phyloP scores from a whole-genome alignment of 1,140 invertebrate species.

The Aricia agestis region DNA sequence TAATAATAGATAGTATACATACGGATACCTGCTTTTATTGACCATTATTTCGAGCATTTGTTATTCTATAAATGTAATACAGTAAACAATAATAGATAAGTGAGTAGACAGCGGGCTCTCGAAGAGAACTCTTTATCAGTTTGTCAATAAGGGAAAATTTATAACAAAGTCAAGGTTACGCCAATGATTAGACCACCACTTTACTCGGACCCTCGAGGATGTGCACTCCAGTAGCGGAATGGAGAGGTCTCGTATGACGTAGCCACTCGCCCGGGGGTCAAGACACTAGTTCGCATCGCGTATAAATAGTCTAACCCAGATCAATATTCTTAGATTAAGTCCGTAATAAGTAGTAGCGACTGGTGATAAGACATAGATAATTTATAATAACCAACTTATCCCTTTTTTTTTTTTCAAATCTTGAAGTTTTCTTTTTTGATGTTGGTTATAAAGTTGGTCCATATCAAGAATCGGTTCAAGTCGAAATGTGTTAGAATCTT shows the following conservation, averaged over 20 bases:
- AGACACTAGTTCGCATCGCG: not conserved
- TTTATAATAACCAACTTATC: no score
- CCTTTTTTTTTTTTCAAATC: no score
- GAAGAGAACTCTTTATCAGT: not conserved
- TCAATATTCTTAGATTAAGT: not conserved
- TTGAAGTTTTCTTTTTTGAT: not conserved
- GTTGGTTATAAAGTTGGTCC: not conserved
- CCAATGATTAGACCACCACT: constrained; percentile 4
- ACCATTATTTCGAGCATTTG: no score
- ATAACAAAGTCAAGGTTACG: constrained; percentile 4
- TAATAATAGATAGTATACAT: no score
- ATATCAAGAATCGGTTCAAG: not conserved
- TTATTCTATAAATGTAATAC: not conserved
- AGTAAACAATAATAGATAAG: not conserved
- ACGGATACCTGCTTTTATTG: no score
- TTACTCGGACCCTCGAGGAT: not conserved
- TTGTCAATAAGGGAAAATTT: constrained; percentile 14
- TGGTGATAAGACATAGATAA: not conserved
- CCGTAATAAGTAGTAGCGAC: not conserved
- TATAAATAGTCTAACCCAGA: not conserved
- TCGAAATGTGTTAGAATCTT: not conserved
- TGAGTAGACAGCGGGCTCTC: not conserved
- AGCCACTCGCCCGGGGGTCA: constrained; percentile 6
- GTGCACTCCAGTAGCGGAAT: not conserved
- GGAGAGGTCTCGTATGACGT: not conserved